These are phyloP conservation scores for Poeciliopsis prolifica DNA, from an alignment of 2,113 vertebrate genomes.

Conservation along the genomic window DNA sequence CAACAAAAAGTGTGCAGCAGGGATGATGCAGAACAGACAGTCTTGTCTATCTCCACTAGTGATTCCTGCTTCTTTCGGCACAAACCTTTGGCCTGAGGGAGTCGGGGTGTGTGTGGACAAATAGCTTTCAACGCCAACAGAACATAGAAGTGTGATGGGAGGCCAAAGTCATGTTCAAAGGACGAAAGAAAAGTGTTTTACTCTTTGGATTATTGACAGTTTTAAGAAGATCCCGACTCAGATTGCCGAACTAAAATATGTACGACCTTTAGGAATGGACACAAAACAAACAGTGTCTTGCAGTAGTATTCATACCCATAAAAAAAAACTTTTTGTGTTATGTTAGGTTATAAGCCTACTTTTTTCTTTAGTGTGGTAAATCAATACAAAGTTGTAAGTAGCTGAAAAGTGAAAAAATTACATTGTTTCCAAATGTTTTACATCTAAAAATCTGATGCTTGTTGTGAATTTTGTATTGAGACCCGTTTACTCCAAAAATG, in stretches of 20 bases:
- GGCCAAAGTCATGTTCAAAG: conserved; percentile 10
- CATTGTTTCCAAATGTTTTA: too few species aligned
- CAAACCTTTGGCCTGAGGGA: conserved; percentile 16
- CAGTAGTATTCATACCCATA: neutral
- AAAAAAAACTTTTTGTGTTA: neutral
- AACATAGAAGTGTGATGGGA: conserved; percentile 2
- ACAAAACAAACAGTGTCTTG: neutral
- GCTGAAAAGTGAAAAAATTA: too few species aligned
- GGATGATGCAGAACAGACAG: neutral
- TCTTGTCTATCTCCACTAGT: conserved; percentile 3
- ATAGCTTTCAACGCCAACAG: conserved; percentile 9
- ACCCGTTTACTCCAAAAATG: too few species aligned
- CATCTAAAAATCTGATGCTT: too few species aligned
- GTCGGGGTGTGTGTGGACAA: neutral
- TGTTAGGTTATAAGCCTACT: too few species aligned
- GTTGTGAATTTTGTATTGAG: too few species aligned
- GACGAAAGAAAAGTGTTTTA: conserved; percentile 16
- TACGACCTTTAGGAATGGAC: neutral
- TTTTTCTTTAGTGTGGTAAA: too few species aligned
- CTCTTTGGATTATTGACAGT: conserved; percentile 33
- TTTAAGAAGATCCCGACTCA: conserved; percentile 14
- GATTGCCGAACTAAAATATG: neutral
- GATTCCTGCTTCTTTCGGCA: conserved; percentile 7
- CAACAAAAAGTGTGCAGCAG: neutral
- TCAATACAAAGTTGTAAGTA: too few species aligned